Conservation (phyloP, 53 echinoderm and acorn worm species). For the Henricia sp. region DNA sequence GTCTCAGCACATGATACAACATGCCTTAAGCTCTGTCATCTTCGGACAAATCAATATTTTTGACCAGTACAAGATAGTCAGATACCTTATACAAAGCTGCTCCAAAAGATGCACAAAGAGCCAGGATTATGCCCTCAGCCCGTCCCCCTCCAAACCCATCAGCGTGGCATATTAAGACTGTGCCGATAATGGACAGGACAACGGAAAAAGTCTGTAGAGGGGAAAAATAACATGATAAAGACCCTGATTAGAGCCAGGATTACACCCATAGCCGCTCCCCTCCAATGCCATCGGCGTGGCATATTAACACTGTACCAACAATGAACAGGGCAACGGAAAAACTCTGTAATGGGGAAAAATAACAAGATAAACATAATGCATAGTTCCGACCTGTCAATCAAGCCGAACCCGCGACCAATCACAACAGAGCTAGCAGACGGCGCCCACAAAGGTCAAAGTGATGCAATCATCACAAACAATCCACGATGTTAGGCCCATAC, state of each 20-base stretch:
- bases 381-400: conserved; percentile 68
- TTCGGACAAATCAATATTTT: no score
- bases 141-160: conserved; percentile 78
- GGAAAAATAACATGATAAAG: not conserved
- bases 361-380: not conserved
- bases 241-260: conserved; percentile 68
- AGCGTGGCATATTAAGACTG: conserved; percentile 73
- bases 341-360: conserved; percentile 53
- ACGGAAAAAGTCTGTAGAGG: conserved; percentile 75
- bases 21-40: no score
- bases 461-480: no score
- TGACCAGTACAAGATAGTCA: no score
- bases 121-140: conserved; percentile 64
- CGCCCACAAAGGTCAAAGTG: no score
- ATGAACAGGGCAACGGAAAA: conserved; percentile 75
- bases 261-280: conserved; percentile 63
- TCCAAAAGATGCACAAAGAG: conserved; percentile 79
- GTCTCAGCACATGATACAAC: no score
- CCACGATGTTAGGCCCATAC: no score
- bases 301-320: conserved; percentile 77
- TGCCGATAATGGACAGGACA: conserved; percentile 72
- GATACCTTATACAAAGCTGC: conserved; percentile 93
- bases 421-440: not conserved
- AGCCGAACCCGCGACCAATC: conserved; percentile 18
- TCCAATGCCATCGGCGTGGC: conserved; percentile 75